Base-by-base conservation (phyloP, 2,113 vertebrate species). In the Tichodroma muraria region DNA sequence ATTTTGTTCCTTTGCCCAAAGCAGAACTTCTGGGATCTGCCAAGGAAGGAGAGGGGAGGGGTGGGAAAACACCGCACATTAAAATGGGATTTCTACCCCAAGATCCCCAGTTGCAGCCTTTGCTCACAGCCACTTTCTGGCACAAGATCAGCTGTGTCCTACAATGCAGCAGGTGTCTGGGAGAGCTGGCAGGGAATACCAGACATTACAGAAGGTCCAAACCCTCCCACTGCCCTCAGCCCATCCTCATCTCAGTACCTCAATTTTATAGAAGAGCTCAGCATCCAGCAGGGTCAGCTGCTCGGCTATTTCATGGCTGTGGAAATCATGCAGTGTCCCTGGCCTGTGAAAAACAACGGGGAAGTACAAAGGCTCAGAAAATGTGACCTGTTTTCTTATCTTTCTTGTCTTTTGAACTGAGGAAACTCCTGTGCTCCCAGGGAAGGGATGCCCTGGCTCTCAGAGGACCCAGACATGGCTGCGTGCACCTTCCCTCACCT, bases 1-100 rank as follows among this genome's bases (percentile, higher is more conserved):
- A 35, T 99, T 99, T 97, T 99, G 99, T 93, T 99, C 99, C 96
- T 99, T 99, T 5, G 99, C 99, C 99, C 99, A 99, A 60, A 99
- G 98, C 93, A 99, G 96, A 82, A 99, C 99, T 97, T 99, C 99
- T 5, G 99, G 99, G 80, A 99, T 99, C 99, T 99, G 92, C 8
- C 56, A 8, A 59, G 42, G 50, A 78, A 92, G 44, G 73, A 22
- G 44, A 59, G 28, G 14, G 49, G 37, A 80, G 23, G 13, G 71
- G 33, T 78, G 56, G 19, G 70, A 53, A 52, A 77, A 85, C 7
- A 35, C 15, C 49, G 93, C 37, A 37, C 13, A 6, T 84, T 53
- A 88, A 44, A 89, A 88, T 5, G 30, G 57, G 61, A 90, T 68
- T 91, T 68, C 47, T 78, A 44, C 40, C 30, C 49, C 21, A 2